phyloP scores from a whole-genome alignment of 2,113 vertebrate genomes.

The Aegotheles bennettii region DNA sequence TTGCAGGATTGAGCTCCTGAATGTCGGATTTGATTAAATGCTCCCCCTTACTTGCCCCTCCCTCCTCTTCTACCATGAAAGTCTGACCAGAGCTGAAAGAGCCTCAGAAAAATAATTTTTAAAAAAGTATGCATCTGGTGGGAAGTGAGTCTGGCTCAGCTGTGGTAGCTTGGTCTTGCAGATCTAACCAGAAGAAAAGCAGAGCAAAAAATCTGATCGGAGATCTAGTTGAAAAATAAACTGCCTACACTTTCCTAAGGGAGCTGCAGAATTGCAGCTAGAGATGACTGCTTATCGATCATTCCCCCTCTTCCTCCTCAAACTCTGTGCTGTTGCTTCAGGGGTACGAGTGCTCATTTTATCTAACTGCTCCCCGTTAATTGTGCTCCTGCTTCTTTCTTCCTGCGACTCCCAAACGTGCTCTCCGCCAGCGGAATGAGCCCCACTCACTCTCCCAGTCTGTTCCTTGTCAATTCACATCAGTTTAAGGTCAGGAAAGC shows the following conservation, averaged over 20 bases:
- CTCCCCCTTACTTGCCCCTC: background rate
- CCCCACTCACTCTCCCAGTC: background rate
- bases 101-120: background rate
- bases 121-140: background rate
- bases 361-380: background rate
- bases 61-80: background rate
- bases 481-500: conserved; percentile 73
- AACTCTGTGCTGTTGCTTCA: background rate
- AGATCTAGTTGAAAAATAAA: background rate
- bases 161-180: background rate
- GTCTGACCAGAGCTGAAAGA: conserved; percentile 18
- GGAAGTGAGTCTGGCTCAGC: background rate
- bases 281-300: background rate
- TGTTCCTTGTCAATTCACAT: conserved; percentile 77
- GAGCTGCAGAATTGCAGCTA: background rate
- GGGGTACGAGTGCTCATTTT: background rate
- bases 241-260: background rate
- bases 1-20: conserved; percentile 60
- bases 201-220: background rate
- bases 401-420: background rate
- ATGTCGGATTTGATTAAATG: conserved; percentile 63
- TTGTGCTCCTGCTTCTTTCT: background rate
- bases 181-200: conserved; percentile 3
- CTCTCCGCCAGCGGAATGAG: background rate
- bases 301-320: background rate